These are phyloP conservation scores for Gallinago jamesoni DNA, from an alignment of 2,113 vertebrate genomes.

Conservation along the genomic window DNA sequence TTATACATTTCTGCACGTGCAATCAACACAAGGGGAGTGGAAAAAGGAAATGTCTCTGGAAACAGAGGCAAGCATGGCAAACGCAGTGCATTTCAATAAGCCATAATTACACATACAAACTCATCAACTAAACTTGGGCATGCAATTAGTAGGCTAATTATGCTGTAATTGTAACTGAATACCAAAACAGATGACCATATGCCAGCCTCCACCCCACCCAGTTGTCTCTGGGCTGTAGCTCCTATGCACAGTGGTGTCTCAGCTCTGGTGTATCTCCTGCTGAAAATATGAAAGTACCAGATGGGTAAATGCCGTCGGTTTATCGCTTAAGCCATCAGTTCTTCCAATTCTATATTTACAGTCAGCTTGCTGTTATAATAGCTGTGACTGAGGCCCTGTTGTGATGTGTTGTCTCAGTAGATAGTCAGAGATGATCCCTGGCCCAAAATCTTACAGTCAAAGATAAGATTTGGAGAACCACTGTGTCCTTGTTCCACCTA, in stretches of 20 bases:
- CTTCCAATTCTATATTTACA: not conserved
- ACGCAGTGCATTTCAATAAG: constrained; percentile 39
- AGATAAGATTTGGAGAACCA: not conserved
- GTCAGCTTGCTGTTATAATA: not conserved
- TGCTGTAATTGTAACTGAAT: constrained; percentile 35
- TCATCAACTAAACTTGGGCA: constrained; percentile 25
- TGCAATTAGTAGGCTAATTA: constrained; percentile 39
- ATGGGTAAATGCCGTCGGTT: not conserved
- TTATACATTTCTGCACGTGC: not conserved
- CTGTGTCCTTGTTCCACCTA: not conserved
- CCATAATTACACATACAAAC: constrained; percentile 34
- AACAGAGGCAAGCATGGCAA: constrained; percentile 9
- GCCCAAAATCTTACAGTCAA: not conserved
- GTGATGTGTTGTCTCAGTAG: not conserved
- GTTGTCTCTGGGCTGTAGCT: not conserved
- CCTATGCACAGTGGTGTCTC: not conserved
- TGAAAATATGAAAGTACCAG: not conserved
- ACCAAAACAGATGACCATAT: constrained; percentile 21
- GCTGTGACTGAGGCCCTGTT: not conserved
- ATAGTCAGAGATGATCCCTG: not conserved
- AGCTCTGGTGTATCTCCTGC: not conserved
- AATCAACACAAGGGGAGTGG: not conserved
- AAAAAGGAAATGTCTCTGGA: not conserved
- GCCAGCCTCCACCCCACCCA: not conserved
- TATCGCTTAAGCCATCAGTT: not conserved